These are phyloP conservation scores for Piezodorus guildinii DNA, from an alignment of 1,140 invertebrate genomes.

Conservation along the genomic window DNA sequence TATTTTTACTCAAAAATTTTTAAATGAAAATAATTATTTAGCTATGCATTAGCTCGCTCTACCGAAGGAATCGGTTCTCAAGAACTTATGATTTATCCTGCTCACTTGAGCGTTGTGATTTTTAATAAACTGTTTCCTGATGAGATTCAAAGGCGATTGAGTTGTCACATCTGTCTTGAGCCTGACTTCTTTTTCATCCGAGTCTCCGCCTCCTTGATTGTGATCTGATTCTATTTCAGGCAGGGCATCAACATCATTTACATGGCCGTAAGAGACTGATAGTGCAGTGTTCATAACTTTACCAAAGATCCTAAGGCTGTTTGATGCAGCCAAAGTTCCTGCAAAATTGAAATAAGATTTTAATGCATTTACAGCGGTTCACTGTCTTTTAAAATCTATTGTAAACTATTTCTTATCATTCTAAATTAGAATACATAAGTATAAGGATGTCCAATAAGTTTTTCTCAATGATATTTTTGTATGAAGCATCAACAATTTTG, in stretches of 20 bases:
- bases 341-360: background rate
- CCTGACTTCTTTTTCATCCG: background rate
- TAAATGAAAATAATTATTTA: too few relatives aligned
- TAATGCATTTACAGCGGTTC: background rate
- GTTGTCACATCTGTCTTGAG: background rate
- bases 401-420: too few relatives aligned
- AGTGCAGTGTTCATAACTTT: conserved; percentile 27
- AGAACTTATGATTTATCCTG: conserved; percentile 17
- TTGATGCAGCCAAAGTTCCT: conserved; percentile 26
- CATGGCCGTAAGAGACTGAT: conserved; percentile 24
- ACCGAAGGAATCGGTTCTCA: background rate
- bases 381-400: too few relatives aligned
- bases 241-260: conserved; percentile 4
- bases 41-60: background rate
- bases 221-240: conserved; percentile 1
- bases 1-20: too few relatives aligned
- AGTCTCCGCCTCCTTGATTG: background rate
- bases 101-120: conserved; percentile 15
- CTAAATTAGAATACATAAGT: too few relatives aligned
- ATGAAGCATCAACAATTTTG: too few relatives aligned
- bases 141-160: background rate
- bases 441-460: too few relatives aligned
- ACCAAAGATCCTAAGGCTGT: conserved; percentile 26
- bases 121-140: conserved; percentile 14
- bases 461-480: too few relatives aligned